Conservation (phyloP, 2,113 vertebrate genomes). For the Hucho hucho region DNA sequence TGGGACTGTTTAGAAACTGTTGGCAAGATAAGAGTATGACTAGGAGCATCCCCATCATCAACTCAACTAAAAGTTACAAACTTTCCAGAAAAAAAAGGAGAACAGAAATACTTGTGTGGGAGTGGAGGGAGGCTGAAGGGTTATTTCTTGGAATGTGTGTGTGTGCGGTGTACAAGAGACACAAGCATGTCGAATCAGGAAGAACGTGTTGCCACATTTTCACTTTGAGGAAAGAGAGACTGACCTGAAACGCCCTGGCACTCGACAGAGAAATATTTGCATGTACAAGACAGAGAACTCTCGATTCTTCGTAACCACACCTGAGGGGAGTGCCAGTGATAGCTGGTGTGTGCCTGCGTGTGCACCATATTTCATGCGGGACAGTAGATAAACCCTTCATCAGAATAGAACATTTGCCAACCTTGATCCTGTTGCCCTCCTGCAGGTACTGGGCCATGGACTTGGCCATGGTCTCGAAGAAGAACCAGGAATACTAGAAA, state of each 20-base stretch:
- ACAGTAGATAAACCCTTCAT: too few species aligned
- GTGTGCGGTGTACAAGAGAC: too few species aligned
- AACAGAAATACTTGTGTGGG: neutral
- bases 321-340: neutral
- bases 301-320: neutral
- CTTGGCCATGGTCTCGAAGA: slow-evolving; percentile 94
- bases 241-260: too few species aligned
- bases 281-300: neutral
- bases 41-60: too few species aligned
- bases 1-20: too few species aligned
- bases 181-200: neutral
- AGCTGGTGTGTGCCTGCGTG: too few species aligned
- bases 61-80: neutral
- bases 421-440: slow-evolving; percentile 93
- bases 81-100: too few species aligned
- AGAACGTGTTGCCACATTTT: neutral
- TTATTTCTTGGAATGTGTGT: neutral
- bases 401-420: slow-evolving; percentile 44
- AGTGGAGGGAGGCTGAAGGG: neutral
- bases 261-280: neutral
- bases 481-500: slow-evolving; percentile 96
- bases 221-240: too few species aligned
- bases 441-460: slow-evolving; percentile 93
- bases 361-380: too few species aligned
- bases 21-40: too few species aligned